These are phyloP conservation scores for Scytalopus superciliaris DNA, from an alignment of 2,113 vertebrate genomes.

Conservation along the genomic window DNA sequence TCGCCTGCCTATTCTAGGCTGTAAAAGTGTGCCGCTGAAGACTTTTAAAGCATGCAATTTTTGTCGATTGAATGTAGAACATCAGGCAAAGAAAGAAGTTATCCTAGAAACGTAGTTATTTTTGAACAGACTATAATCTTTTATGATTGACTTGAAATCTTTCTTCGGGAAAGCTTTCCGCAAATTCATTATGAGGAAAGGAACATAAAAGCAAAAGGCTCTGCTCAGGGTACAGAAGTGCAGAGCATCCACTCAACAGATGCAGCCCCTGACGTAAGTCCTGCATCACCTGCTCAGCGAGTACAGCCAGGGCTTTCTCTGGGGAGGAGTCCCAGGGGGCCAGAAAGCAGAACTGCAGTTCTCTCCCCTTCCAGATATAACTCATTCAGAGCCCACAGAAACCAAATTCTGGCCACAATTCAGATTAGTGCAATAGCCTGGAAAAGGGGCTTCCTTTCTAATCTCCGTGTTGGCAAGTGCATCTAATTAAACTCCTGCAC, in stretches of 20 bases:
- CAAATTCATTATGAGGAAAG: background rate
- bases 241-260: background rate
- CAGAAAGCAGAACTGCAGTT: background rate
- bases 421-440: background rate
- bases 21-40: background rate
- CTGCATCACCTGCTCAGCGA: background rate
- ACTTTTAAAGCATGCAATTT: background rate
- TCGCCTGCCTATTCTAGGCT: background rate
- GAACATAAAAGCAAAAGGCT: background rate
- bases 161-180: background rate
- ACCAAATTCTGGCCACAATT: background rate
- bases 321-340: background rate
- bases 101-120: background rate
- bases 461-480: conserved; percentile 24
- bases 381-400: background rate
- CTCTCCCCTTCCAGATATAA: background rate
- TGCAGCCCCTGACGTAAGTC: background rate
- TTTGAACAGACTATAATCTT: background rate
- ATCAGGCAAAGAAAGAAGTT: background rate
- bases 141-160: background rate
- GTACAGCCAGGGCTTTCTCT: background rate
- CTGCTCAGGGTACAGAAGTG: background rate
- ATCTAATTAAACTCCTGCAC: conserved; percentile 25
- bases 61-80: background rate
- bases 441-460: conserved; percentile 51